These are phyloP conservation scores for Osedax fenrisi DNA, from an alignment of 2,888 invertebrate species.

Conservation along the genomic window DNA sequence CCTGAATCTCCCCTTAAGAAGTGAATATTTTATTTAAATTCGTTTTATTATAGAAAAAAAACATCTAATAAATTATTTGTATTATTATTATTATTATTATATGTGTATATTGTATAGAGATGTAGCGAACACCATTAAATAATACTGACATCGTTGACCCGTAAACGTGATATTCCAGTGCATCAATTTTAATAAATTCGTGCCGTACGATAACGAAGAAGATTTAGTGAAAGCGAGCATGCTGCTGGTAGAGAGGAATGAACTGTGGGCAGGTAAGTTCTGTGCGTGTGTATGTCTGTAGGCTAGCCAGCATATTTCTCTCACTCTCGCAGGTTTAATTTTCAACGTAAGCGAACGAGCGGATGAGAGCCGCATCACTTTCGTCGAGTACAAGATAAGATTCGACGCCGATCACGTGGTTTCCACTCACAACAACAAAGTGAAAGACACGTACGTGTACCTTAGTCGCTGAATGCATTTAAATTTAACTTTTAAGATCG, in stretches of 20 bases:
- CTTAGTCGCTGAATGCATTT: no score
- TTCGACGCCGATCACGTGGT: conserved; percentile 53
- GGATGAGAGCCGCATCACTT: conserved; percentile 33
- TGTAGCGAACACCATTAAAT: no score
- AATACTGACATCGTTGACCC: no score
- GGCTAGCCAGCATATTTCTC: background rate
- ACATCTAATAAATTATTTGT: no score
- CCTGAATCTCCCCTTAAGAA: no score
- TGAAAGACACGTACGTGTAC: conserved; percentile 31
- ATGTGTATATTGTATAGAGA: no score
- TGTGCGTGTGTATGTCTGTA: background rate
- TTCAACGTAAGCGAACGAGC: conserved; percentile 50
- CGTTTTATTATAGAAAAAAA: no score
- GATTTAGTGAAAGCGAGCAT: conserved; percentile 42
- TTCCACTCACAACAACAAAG: conserved; percentile 49
- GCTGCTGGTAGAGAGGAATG: conserved; percentile 48
- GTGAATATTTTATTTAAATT: no score
- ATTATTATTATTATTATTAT: no score
- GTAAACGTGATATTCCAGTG: conserved; percentile 52
- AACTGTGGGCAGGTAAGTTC: conserved; percentile 57
- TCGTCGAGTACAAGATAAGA: conserved; percentile 50
- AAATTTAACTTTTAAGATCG: no score
- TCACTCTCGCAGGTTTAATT: conserved; percentile 52
- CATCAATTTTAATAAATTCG: conserved; percentile 51
- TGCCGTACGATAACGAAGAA: conserved; percentile 40